A percentile compares a stretch with the other conserved stretches of the same genome.
These are phyloP conservation scores for Gasterosteus aculeatus DNA, from an alignment of 2,113 vertebrate species.

Conservation along the genomic window DNA sequence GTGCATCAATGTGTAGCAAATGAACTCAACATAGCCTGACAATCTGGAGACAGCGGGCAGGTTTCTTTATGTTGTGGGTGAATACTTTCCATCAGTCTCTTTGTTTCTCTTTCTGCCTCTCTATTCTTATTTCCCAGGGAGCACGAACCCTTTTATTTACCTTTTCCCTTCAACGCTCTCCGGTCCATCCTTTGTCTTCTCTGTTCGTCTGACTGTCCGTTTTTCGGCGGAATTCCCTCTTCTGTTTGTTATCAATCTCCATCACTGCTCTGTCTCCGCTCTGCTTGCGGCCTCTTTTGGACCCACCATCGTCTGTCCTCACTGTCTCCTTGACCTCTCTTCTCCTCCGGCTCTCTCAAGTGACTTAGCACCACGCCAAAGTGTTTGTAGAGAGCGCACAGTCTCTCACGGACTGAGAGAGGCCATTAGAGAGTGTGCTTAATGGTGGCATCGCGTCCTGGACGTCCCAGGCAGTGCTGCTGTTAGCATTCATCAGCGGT, in stretches of 20 bases:
- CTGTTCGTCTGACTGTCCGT: slow-evolving; percentile 16
- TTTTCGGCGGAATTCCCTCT: slow-evolving; percentile 7
- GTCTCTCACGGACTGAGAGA: slow-evolving; percentile 41
- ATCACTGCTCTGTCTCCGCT: slow-evolving; percentile 26
- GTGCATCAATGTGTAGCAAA: neutral
- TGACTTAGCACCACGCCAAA: slow-evolving; percentile 59
- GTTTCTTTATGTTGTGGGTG: slow-evolving; percentile 24
- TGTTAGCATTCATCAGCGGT: slow-evolving; percentile 45
- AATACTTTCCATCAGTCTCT: slow-evolving; percentile 34
- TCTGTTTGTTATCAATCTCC: slow-evolving; percentile 29
- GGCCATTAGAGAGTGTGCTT: slow-evolving; percentile 58
- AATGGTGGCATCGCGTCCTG: slow-evolving; percentile 24
- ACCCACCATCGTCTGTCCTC: slow-evolving; percentile 53
- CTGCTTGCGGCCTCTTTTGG: slow-evolving; percentile 19
- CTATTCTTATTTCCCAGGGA: slow-evolving; percentile 40
- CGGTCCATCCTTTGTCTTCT: slow-evolving; percentile 30
- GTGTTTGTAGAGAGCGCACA: slow-evolving; percentile 56
- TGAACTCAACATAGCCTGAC: neutral
- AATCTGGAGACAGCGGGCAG: neutral
- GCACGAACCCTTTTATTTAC: slow-evolving; percentile 32
- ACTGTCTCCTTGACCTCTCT: slow-evolving; percentile 46
- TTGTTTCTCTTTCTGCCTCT: slow-evolving; percentile 14
- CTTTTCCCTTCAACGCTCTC: slow-evolving; percentile 21
- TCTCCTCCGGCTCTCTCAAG: slow-evolving; percentile 16
- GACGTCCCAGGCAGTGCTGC: slow-evolving; percentile 53